Evolutionary conservation across 2,797 vertebrate species (phyloP), one percentile per base, ranked within the genome.

Genomic region (Notoglanidium macrostoma): DNA sequence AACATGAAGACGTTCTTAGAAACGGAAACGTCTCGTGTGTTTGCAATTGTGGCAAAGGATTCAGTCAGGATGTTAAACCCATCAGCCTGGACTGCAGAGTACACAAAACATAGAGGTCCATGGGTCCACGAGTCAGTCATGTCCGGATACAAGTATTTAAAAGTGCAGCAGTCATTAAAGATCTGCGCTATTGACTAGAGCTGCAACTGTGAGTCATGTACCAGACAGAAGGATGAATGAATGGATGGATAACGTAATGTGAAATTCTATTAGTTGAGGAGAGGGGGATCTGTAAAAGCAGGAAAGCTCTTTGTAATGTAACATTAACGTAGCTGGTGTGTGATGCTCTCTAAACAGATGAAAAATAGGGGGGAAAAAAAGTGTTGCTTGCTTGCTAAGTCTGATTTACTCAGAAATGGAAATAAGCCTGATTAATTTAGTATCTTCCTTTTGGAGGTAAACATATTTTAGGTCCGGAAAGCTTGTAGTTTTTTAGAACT

Each of bases 221-320:
- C 26, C 19, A 82, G 79, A 65, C 40, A 29, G 80, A 83, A 68
- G n/a, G 80, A 51, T 83, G 80, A 82, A 82, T 82, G 59, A 68
- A 68, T 14, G 80, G 44, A 83, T 29, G 80, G 61, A 83, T 83
- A 3, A 83, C 2, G 63, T 29, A 67, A 83, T 51, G 80, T n/a
- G n/a, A 67, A 83, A 83, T 67, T 6, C 29, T 67, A 65, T 67
- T 49, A 10, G 40, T 29, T 65, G 40, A 4, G 11, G n/a, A n/a
- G n/a, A n/a, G 15, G 0, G 26, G 55, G 32, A 6, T 4, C 6
- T 26, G 44, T 51, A 54, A 29, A 51, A 32, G 76, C 19, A 6
- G 23, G 21, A 59, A 23, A 40, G 77, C 55, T 23, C 77, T 79
- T 26, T 40, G 55, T 59, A 59, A 59, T 79, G 26, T 59, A 40